Evolutionary conservation across 1,140 invertebrate species (phyloP), one percentile per base, ranked within the genome.

Genomic region (Procambarus virginalis): DNA sequence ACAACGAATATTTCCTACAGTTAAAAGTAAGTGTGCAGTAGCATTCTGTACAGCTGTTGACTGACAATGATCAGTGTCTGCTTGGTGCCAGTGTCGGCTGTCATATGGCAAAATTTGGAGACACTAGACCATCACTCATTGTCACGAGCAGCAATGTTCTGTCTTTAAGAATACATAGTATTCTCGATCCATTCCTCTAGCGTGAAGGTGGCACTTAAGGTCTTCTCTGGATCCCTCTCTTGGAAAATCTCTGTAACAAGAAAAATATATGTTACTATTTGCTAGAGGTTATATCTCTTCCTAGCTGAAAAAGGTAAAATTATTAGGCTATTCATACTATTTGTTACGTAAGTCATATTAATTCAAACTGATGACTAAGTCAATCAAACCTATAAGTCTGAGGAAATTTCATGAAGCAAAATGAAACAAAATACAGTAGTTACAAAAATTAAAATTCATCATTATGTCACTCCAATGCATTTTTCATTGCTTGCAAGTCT

Each of bases 121-220:
- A 55, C 8, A 12, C 51, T 55, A 64, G 4, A 20, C 60, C 68
- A 22, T 22, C 34, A 73, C 68, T 73, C 12, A 20, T 20, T 73
- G n/a, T 73, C 22, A 8, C 8, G 6, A 73, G n/a, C n/a, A 34
- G 6, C 14, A 20, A 73, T 6, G 22, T 4, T n/a, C n/a, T 8
- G 68, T 73, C 4, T 34, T 73, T 86, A 91, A 20, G 90, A 86
- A 84, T 91, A 91, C 90, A 91, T 91, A 8, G 85, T 86, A 79
- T 91, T 84, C 58, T 91, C 90, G 5, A 91, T 73, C 90, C 90
- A 91, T 73, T 91, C 90, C 55, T 91, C 90, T 64, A 91, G 46
- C 14, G 84, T 87, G 34, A 91, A 91, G n/a, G 82, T 91, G 14
- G 90, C 90, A 60, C 55, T 73, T 17, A 55, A n/a, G 2, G 90